Evolutionary conservation across 2,888 invertebrate genomes (phyloP).

Genomic region (Ectemnius cavifrons): DNA sequence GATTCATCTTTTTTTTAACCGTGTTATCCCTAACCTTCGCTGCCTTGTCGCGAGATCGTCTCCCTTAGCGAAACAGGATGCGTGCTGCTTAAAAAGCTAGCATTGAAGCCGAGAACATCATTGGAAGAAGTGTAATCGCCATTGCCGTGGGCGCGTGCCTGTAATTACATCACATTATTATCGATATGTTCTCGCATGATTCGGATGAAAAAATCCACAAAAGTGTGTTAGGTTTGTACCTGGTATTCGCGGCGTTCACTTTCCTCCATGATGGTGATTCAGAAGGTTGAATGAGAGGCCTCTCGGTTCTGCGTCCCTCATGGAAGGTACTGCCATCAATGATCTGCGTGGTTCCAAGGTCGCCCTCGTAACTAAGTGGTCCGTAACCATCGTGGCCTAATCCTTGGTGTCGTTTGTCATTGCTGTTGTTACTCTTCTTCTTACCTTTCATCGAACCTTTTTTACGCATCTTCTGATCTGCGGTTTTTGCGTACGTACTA

Average conservation of each 20-base stretch:
- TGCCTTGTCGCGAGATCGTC: neutral
- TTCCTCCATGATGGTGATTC: conserved; percentile 69
- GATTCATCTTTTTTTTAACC: neutral
- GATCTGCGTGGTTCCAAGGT: conserved; percentile 71
- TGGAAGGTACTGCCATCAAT: conserved; percentile 68
- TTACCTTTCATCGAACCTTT: conserved; percentile 57
- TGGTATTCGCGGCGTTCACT: conserved; percentile 61
- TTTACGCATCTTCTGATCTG: conserved; percentile 64
- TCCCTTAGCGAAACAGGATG: neutral
- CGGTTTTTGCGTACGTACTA: conserved; percentile 61
- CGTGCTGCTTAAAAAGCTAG: conserved; percentile 33
- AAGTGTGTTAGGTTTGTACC: conserved; percentile 8
- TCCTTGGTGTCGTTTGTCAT: conserved; percentile 27
- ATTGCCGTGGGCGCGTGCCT: neutral
- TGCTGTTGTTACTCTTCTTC: conserved; percentile 61
- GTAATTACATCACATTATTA: neutral
- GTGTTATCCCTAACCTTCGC: conserved; percentile 8
- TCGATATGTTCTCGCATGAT: neutral
- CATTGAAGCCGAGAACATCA: conserved; percentile 38
- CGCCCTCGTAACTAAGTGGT: conserved; percentile 57
- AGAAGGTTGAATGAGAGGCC: conserved; percentile 68
- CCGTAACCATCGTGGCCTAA: conserved; percentile 40
- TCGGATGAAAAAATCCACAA: neutral
- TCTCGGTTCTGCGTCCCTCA: conserved; percentile 72
- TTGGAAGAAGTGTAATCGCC: conserved; percentile 52